These are phyloP conservation scores for Nephrotoma flavescens DNA, from an alignment of 2,888 invertebrate species.

Conservation along the genomic window DNA sequence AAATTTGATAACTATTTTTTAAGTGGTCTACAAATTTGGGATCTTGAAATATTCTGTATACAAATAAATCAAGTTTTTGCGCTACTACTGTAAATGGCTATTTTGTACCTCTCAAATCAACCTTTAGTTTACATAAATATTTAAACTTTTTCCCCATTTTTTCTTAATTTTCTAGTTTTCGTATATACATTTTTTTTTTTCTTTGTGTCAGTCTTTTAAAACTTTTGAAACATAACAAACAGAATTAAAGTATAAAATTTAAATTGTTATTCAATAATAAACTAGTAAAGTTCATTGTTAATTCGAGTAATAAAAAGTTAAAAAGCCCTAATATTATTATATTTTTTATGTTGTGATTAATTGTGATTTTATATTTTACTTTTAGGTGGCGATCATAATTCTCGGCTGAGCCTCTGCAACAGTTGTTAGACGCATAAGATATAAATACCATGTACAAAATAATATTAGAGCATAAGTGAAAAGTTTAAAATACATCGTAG, in stretches of 20 bases:
- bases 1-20: too few species aligned
- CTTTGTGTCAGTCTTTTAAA: background rate
- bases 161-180: background rate
- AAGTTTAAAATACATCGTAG: background rate
- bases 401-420: background rate
- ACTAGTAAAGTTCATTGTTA: too few species aligned
- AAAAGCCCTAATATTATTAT: background rate
- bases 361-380: background rate
- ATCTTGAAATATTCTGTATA: background rate
- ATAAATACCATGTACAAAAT: background rate
- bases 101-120: background rate
- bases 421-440: background rate
- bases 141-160: background rate
- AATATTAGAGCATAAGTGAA: background rate
- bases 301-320: too few species aligned
- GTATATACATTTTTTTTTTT: background rate
- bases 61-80: background rate
- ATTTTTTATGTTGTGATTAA: background rate
- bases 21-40: background rate
- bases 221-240: background rate
- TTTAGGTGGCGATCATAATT: conserved; percentile 4
- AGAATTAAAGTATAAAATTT: background rate
- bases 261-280: background rate
- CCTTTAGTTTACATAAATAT: background rate
- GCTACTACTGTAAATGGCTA: background rate